These are phyloP conservation scores for Ictalurus punctatus DNA, from an alignment of 2,113 vertebrate species.

Conservation along the genomic window DNA sequence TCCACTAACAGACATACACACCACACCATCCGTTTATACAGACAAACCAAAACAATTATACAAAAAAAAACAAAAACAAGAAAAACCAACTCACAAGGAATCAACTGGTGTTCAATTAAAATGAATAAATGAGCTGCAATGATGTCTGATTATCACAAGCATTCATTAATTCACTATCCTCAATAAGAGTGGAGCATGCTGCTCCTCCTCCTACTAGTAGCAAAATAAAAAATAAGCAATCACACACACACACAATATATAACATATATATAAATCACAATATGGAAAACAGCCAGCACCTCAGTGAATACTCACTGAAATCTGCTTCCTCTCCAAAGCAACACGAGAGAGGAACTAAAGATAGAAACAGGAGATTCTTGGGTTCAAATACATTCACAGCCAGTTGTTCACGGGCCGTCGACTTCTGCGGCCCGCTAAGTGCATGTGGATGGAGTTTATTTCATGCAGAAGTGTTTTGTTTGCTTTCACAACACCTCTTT, in stretches of 20 bases:
- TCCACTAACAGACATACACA: slow-evolving; percentile 3
- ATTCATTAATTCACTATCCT: slow-evolving; percentile 8
- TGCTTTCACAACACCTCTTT: neutral
- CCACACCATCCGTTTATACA: slow-evolving; percentile 3
- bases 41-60: neutral
- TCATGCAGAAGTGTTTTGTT: neutral
- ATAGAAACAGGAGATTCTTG: slow-evolving; percentile 69
- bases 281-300: slow-evolving; percentile 44
- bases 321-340: slow-evolving; percentile 81
- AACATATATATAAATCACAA: slow-evolving; percentile 39
- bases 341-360: slow-evolving; percentile 79
- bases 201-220: slow-evolving; percentile 20
- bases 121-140: slow-evolving; percentile 15
- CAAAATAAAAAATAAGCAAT: slow-evolving; percentile 20
- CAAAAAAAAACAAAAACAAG: neutral
- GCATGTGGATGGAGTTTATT: neutral
- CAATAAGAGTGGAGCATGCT: slow-evolving; percentile 15
- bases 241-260: slow-evolving; percentile 22
- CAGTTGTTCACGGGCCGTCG: neutral
- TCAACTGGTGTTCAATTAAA: neutral
- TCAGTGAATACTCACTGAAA: slow-evolving; percentile 80
- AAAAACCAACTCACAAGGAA: slow-evolving; percentile 3
- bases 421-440: neutral
- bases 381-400: slow-evolving; percentile 50
- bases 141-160: neutral